Evolutionary conservation across 2,797 vertebrate genomes (phyloP).

Genomic region (Ceryle rudis): DNA sequence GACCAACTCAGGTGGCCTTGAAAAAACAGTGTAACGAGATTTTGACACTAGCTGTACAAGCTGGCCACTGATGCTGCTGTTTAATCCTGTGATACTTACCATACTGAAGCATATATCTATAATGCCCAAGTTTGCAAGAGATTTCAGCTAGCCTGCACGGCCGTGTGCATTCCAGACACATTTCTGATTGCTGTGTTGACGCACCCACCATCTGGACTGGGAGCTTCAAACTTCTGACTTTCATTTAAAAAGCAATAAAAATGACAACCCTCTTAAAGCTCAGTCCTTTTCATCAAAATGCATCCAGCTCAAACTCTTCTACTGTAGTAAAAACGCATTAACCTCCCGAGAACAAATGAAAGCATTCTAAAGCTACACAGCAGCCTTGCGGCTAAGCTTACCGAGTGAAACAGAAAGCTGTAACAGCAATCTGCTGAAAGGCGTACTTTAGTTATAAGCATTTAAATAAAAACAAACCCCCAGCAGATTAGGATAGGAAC

Average conservation of each 20-base stretch:
- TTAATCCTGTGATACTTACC: neutral
- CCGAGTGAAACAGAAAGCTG: neutral
- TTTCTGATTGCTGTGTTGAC: neutral
- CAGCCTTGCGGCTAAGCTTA: constrained; percentile 2
- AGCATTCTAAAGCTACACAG: neutral
- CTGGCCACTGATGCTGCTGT: neutral
- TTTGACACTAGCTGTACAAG: neutral
- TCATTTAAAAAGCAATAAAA: constrained; percentile 16
- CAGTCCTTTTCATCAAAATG: neutral
- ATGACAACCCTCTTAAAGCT: neutral
- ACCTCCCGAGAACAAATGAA: constrained; percentile 18
- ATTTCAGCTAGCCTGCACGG: neutral
- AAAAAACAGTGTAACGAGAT: neutral
- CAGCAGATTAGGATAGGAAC: neutral
- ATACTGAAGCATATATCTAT: neutral
- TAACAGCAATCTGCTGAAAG: constrained; percentile 22
- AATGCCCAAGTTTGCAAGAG: neutral
- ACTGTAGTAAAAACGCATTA: neutral
- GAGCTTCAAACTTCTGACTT: neutral
- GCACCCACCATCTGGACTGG: neutral
- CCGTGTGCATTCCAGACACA: neutral
- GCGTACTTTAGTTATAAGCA: neutral
- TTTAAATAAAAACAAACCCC: constrained; percentile 36
- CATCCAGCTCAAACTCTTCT: neutral
- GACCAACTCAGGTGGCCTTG: neutral